Base-by-base conservation (phyloP, 2,888 invertebrate species). In the Nomada fucata region DNA sequence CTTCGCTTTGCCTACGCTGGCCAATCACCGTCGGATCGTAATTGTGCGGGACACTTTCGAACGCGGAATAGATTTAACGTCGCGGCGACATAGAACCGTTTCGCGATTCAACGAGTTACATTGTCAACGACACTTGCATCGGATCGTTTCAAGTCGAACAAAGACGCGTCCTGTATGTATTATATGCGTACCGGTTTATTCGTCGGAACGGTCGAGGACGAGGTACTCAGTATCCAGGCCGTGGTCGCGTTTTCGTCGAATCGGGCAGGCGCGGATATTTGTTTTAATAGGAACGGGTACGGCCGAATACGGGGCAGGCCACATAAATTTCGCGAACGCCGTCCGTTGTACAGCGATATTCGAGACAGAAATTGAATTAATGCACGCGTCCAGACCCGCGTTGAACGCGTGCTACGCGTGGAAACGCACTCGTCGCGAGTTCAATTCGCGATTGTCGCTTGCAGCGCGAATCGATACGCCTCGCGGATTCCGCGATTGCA, bases 351-450 rank as follows among this genome's bases (percentile, higher is more conserved):
- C 50, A 20, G 29, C 55, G 75, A 63, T 63, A 63, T 42, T 42
- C 36, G 36, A 44, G 15, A 20, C 50, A 53, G 75, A 73, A 67
- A 79, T 79, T 76, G 69, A 76, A 79, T 79, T 79, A 79, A 79
- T 79, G 69, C 59, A 29, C 50, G 71, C 70, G 20, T 11, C 1
- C 52, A n/a, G n/a, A 20, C 20, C 15, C 20, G 68, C 69, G 53
- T 69, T 15, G 68, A 44, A 57, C 36, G 50, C 23, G 55, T 50
- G 70, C 50, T 29, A 70, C 78, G 61, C 78, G 61, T 29, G 42
- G 55, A 15, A 52, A 42, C 42, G 47, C 13, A 29, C 36, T 72
- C 55, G 20, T n/a, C 70, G 55, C 15, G 53, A 29, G 18, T 50
- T 18, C 47, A 47, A 76, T 57, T 70, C 69, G 23, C 76, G 60